Percentiles rank a stretch among this genome's conserved stretches.
Conservation (phyloP, 1,140 invertebrate species). For the Trichomalopsis sarcophagae region DNA sequence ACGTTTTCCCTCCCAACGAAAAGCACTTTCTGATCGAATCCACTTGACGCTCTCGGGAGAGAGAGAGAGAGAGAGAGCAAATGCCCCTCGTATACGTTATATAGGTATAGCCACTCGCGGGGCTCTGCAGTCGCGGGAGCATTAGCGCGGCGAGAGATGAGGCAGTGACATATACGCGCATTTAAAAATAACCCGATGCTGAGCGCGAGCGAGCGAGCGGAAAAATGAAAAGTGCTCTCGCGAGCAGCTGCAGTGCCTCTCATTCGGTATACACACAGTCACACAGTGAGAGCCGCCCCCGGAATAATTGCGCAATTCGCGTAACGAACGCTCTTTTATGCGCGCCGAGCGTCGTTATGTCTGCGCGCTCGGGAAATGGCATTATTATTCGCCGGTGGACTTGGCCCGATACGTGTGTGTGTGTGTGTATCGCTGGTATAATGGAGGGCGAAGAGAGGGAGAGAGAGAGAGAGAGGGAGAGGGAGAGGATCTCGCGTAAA, state of each 20-base stretch:
- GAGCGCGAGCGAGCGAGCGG: neutral
- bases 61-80: too few species aligned
- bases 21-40: slow-evolving; percentile 13
- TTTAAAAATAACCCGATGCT: slow-evolving; percentile 41
- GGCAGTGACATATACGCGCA: slow-evolving; percentile 18
- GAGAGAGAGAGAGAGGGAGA: too few species aligned
- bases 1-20: neutral
- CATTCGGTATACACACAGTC: neutral
- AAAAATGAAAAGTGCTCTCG: slow-evolving; percentile 42
- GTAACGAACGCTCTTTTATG: slow-evolving; percentile 27
- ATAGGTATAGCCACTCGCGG: neutral
- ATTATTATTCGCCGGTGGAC: slow-evolving; percentile 32
- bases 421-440: too few species aligned
- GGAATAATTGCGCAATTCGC: slow-evolving; percentile 40
- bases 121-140: neutral
- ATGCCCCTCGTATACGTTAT: neutral
- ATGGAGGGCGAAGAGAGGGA: too few species aligned
- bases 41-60: neutral
- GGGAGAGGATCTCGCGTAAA: neutral
- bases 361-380: neutral
- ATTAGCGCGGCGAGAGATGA: slow-evolving; percentile 33
- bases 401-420: too few species aligned
- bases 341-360: neutral
- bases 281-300: neutral
- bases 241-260: slow-evolving; percentile 14